Base-by-base conservation (phyloP, 2,888 invertebrate genomes). In the Pecten maximus region DNA sequence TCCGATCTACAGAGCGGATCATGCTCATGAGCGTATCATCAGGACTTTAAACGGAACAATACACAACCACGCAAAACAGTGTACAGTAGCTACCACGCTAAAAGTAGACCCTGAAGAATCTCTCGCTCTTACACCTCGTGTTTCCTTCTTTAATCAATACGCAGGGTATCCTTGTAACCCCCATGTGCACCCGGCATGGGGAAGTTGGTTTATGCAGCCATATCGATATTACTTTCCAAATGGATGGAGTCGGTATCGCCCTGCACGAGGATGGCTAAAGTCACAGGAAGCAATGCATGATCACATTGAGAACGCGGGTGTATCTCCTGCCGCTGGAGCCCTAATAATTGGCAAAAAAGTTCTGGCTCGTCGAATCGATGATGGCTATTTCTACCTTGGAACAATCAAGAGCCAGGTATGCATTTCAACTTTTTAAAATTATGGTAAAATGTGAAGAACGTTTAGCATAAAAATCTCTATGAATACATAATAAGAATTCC, bases 371-470 rank as follows among this genome's bases (percentile, higher is more conserved):
- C 92, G 96, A 50, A 92, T 96, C 74, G 94, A 94, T 88, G 96
- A 97, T 95, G 96, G 97, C 3, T 95, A 95, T 89, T 97, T 96
- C 93, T 97, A 97, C 92, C 92, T 94, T 40, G 96, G 96, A 44
- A 95, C 93, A 28, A 96, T 96, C 12, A 95, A 96, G 92, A 96
- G 95, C 93, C 96, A 97, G 95, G 96, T 96, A 91, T 94, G 92
- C 91, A 19, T 54, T n/a, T 23, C n/a, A n/a, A n/a, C n/a, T n/a
- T n/a, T n/a, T n/a, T n/a, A n/a, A n/a, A n/a, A n/a, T n/a, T n/a
- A n/a, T n/a, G n/a, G n/a, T n/a, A n/a, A n/a, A n/a, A n/a, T n/a
- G n/a, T n/a, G n/a, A n/a, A n/a, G n/a, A n/a, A n/a, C n/a, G n/a
- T n/a, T n/a, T n/a, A n/a, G n/a, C n/a, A n/a, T n/a, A n/a, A n/a